Evolutionary conservation across 2,113 vertebrate species (phyloP), one percentile per base, ranked within the genome.

Genomic region (Charina bottae): DNA sequence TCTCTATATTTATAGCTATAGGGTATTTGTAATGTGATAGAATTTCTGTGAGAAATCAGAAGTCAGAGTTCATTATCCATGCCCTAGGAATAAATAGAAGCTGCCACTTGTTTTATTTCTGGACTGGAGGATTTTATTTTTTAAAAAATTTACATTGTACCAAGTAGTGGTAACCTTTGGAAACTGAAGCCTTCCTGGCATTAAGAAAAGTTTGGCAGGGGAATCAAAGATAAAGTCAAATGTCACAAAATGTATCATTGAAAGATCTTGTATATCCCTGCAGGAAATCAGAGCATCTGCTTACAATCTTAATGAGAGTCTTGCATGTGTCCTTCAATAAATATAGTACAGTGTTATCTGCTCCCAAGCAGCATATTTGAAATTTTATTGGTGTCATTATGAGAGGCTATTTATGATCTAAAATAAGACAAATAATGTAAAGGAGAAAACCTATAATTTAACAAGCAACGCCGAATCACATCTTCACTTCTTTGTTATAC

Each of bases 301-400:
- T 92, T 83, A 6, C 0, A 62, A 33, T 91, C 84, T 85, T 68
- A 46, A 86, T 21, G 53, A 55, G n/a, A 83, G 72, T 72, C 53
- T 54, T 37, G 24, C 89, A 89, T 92, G 92, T 86, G 90, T 56
- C 91, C 88, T 53, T 60, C 19, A 93, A 89, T 68, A 90, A 54
- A 55, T 88, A 88, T 94, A 90, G 85, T 84, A 58, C 49, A 55
- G 84, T 24, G 46, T 53, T 84, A 85, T 84, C 58, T 83, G 83
- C 54, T 2, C 87, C 89, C 84, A 83, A 53, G 53, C n/a, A 87
- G 85, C 59, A 11, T 42, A n/a, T n/a, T 90, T 91, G 26, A 62
- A 33, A 33, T 88, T 87, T 94, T 91, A 92, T 86, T 55, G 58
- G 86, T 89, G 62, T 46, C 7, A 28, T 28, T 72, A 89, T 17